A percentile compares a stretch with the other conserved stretches of the same genome.
Conservation (phyloP, 2,113 vertebrate genomes). For the Ancistrus triradiatus region DNA sequence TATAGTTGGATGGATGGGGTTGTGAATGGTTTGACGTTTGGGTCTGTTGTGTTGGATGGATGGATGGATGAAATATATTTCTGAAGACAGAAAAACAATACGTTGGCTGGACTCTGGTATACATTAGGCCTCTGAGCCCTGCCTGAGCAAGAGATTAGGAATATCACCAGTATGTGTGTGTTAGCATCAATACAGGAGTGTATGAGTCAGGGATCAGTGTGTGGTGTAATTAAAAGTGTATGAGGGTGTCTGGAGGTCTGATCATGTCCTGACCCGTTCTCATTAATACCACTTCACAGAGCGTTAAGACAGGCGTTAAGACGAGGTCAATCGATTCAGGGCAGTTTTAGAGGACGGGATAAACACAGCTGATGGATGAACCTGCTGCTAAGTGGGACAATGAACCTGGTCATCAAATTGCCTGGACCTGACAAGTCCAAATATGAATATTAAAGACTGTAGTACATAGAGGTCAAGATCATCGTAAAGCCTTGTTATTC, state of each 20-base stretch:
- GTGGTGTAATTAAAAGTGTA: not conserved
- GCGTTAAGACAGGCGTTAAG: slow-evolving; percentile 2
- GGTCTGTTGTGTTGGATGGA: too few species aligned
- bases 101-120: too few species aligned
- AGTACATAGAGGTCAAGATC: not conserved
- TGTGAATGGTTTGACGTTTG: too few species aligned
- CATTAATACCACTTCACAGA: slow-evolving; percentile 34
- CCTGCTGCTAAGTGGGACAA: not conserved
- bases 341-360: slow-evolving; percentile 2
- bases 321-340: slow-evolving; percentile 12
- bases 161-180: too few species aligned
- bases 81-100: too few species aligned
- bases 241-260: slow-evolving; percentile 16
- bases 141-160: too few species aligned
- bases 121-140: too few species aligned
- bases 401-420: not conserved
- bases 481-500: not conserved
- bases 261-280: slow-evolving; percentile 23
- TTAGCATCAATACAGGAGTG: too few species aligned
- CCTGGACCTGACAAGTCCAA: not conserved
- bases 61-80: too few species aligned
- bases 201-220: not conserved
- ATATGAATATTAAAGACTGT: not conserved
- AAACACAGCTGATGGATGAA: slow-evolving; percentile 30
- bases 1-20: too few species aligned